These are phyloP conservation scores for Rhopilema esculentum DNA, from an alignment of 30 jellyfish, hydroid and myxozoan genomes.

Conservation along the genomic window DNA sequence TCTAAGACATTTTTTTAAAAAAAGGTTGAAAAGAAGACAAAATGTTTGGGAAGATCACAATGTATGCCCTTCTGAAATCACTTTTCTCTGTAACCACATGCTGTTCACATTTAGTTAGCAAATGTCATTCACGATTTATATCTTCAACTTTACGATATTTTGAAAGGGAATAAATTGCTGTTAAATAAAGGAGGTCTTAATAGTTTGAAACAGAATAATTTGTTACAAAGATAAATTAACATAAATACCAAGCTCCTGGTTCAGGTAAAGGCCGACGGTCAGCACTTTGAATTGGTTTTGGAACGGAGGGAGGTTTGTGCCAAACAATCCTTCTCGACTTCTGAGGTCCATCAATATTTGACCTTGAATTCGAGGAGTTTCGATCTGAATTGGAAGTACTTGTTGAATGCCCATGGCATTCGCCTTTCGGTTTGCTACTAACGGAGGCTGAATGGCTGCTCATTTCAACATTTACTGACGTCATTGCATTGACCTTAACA, in stretches of 20 bases:
- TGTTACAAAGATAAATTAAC: not conserved
- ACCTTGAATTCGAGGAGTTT: not conserved
- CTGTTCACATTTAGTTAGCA: no score
- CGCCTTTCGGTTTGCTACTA: not conserved
- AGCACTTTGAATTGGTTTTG: not conserved
- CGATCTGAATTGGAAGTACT: not conserved
- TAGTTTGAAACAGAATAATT: not conserved
- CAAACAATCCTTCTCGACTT: slow-evolving; percentile 65
- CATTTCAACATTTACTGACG: no score
- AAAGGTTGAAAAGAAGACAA: no score
- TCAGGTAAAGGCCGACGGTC: not conserved
- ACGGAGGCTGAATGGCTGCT: no score
- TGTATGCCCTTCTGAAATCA: no score
- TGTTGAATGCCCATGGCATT: not conserved
- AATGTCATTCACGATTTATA: no score
- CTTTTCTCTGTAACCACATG: no score
- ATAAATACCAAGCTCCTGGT: slow-evolving; percentile 82
- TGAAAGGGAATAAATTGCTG: not conserved
- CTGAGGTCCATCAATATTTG: not conserved
- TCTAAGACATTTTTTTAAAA: no score
- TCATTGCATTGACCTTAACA: not conserved
- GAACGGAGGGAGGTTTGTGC: slow-evolving; percentile 29
- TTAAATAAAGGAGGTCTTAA: no score
- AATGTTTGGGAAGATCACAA: no score
- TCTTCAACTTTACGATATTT: not conserved